phyloP scores from a whole-genome alignment of 2,797 vertebrate genomes.

The Scarus forsteni region DNA sequence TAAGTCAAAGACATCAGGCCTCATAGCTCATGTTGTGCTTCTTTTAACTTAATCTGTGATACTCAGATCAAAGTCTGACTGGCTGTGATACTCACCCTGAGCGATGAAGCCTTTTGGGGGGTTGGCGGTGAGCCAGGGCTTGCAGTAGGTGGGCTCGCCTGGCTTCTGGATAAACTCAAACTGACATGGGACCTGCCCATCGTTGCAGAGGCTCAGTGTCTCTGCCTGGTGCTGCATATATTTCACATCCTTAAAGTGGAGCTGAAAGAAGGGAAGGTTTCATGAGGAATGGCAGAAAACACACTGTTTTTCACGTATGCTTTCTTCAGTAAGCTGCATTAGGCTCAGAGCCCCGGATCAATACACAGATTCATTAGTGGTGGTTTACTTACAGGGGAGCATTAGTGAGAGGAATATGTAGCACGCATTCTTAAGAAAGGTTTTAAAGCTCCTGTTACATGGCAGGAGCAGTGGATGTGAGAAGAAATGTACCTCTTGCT shows the following conservation, averaged over 20 bases:
- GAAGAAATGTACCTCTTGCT: slow-evolving; percentile 86
- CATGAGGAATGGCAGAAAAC: background rate
- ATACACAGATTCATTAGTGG: slow-evolving; percentile 18
- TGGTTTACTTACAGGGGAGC: slow-evolving; percentile 8
- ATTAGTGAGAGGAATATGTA: background rate
- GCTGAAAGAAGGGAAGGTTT: slow-evolving; percentile 77
- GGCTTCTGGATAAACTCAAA: slow-evolving; percentile 97
- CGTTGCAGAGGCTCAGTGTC: slow-evolving; percentile 89
- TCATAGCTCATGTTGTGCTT: background rate
- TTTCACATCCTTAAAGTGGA: slow-evolving; percentile 92
- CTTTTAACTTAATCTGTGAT: slow-evolving; percentile 11
- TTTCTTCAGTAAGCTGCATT: slow-evolving; percentile 27
- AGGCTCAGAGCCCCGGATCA: slow-evolving; percentile 10
- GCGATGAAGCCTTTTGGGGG: slow-evolving; percentile 93
- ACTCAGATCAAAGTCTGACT: background rate
- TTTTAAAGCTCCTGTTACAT: background rate
- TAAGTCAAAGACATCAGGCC: slow-evolving; percentile 1
- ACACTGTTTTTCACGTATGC: background rate
- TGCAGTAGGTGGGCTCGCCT: slow-evolving; percentile 91
- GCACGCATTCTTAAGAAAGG: background rate
- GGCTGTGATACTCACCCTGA: slow-evolving; percentile 84
- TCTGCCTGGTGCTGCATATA: slow-evolving; percentile 93
- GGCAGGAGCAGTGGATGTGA: background rate
- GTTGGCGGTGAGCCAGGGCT: slow-evolving; percentile 92
- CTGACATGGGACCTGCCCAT: slow-evolving; percentile 95